Base-by-base conservation (phyloP, 2,113 vertebrate species). In the Silurus asotus region DNA sequence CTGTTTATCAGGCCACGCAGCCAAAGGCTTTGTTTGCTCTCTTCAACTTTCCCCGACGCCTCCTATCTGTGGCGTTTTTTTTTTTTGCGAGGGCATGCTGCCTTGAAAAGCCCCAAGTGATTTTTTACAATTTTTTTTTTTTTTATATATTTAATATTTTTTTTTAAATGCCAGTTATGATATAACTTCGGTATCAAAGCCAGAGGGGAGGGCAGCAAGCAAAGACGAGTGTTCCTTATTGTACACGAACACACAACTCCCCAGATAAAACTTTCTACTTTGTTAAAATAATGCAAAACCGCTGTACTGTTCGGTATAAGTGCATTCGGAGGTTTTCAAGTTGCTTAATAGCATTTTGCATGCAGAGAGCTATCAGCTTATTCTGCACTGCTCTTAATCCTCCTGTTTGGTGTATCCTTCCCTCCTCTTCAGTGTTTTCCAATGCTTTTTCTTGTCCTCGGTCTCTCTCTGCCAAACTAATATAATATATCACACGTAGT, bases 21-120 rank as follows among this genome's bases (percentile, higher is more conserved):
- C 91, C 89, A 89, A 87, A 82, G 90, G 88, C 90, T 92, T 92
- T 93, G 92, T 92, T 92, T 90, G 88, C 87, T 88, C 87, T 88
- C 84, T 92, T 91, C 80, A 91, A 92, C 91, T 91, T 84, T 89
- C 55, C 87, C 5, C 59, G 87, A 85, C 87, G 90, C 86, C 77
- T 86, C 64, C 82, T 86, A 90, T 90, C 85, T 87, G 82, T 25
- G 84, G 83, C 53, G 84, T 90, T 89, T 91, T 61, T 61, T 61
- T 77, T 78, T 55, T 23, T 62, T 51, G 3, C 49, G 88, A 90
- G 84, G 58, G 85, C 55, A 65, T 72, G 79, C 77, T 11, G 53
- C 67, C 61, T 56, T 87, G 87, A 91, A 91, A 86, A 75, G 78
- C 81, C 69, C 82, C 67, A 65, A 85, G 82, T 90, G 86, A 87